phyloP scores from a whole-genome alignment of 2,888 invertebrate genomes.

The Alviniconcha strummeri region DNA sequence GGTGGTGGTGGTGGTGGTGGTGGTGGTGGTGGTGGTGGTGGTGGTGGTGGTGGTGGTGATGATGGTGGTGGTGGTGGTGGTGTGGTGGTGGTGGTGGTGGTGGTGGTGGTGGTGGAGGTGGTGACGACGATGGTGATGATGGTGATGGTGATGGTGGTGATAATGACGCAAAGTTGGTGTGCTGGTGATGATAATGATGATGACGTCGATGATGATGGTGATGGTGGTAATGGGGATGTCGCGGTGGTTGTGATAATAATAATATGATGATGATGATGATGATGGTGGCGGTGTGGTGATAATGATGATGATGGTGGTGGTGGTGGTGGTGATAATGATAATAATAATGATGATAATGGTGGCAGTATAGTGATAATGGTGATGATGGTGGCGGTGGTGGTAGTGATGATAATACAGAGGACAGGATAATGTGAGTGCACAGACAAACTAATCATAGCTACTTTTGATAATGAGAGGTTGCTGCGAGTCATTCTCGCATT shows the following conservation, averaged over 20 bases:
- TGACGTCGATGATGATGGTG: background rate
- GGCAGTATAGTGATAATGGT: background rate
- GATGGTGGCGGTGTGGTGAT: background rate
- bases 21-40: background rate
- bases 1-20: constrained; percentile 3
- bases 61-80: background rate
- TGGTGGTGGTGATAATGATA: background rate
- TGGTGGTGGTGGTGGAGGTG: background rate
- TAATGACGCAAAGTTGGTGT: background rate
- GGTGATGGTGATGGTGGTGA: background rate
- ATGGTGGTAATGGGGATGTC: background rate
- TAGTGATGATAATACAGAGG: background rate
- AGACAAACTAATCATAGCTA: background rate
- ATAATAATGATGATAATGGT: background rate
- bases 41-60: background rate
- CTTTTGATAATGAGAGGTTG: background rate
- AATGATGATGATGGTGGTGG: background rate
- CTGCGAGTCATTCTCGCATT: background rate
- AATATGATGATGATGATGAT: background rate
- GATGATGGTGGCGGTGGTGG: background rate
- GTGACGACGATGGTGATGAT: background rate
- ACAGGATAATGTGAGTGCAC: too few species aligned
- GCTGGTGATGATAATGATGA: background rate
- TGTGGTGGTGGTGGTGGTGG: background rate
- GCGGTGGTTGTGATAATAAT: background rate